Evolutionary conservation across 92 coral and sea anemone genomes (phyloP).

Genomic region (Umimayanthus chanpuru): DNA sequence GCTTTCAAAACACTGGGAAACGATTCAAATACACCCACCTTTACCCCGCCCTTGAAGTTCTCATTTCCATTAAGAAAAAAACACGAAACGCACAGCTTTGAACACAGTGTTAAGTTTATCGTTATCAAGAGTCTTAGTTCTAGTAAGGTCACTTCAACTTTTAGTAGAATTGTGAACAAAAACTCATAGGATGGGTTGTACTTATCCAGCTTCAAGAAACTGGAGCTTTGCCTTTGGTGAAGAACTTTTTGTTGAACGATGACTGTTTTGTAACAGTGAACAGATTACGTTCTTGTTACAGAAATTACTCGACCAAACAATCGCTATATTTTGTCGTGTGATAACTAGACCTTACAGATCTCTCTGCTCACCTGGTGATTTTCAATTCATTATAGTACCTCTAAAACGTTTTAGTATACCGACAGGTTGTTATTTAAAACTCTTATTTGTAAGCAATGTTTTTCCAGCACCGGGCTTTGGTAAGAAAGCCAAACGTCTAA

Average conservation of each 20-base stretch:
- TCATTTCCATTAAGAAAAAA: no score
- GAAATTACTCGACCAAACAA: background rate
- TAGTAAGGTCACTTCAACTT: background rate
- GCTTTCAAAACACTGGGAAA: background rate
- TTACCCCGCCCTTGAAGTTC: background rate
- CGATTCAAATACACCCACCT: background rate
- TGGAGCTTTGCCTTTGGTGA: background rate
- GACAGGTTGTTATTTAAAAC: background rate
- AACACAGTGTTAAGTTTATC: no score
- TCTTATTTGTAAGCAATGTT: conserved; percentile 1
- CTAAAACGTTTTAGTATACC: background rate
- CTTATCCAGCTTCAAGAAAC: background rate
- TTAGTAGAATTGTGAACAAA: background rate
- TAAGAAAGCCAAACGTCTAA: background rate
- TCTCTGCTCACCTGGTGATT: background rate
- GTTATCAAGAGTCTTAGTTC: no score
- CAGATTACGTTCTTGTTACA: background rate
- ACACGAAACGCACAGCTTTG: no score
- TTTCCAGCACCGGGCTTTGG: background rate
- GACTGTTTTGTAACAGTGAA: background rate
- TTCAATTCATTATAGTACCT: background rate
- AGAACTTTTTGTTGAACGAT: background rate
- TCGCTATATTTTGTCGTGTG: background rate
- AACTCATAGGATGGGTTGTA: background rate
- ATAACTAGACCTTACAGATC: background rate